A percentile compares a stretch with the other conserved stretches of the same genome.
Evolutionary conservation across 2,113 vertebrate genomes (phyloP).

Genomic region (Eulacestoma nigropectus): DNA sequence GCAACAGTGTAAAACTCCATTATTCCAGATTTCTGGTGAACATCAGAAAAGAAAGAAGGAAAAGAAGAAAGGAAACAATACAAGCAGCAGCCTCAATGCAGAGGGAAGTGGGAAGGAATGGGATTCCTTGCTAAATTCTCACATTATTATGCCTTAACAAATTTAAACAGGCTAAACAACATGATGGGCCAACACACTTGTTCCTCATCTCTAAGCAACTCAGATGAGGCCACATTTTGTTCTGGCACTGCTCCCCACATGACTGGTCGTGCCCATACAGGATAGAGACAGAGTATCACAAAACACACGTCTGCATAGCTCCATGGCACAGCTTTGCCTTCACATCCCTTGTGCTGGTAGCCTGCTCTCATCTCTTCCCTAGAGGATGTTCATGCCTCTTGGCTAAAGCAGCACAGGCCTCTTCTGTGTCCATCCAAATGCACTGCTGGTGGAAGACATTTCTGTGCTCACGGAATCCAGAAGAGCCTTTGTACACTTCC

Average conservation of each 20-base stretch:
- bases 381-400: background rate
- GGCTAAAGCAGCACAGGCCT: background rate
- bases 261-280: fast-evolving
- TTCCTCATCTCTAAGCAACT: background rate
- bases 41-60: background rate
- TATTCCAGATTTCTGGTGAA: background rate
- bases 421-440: background rate
- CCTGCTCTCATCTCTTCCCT: background rate
- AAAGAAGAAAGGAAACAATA: background rate
- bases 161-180: background rate
- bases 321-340: background rate
- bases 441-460: background rate
- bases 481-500: background rate
- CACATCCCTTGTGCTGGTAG: background rate
- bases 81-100: background rate
- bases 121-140: background rate
- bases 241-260: background rate
- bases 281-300: background rate
- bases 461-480: background rate
- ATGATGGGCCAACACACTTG: fast-evolving
- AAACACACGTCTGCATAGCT: background rate
- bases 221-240: background rate
- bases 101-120: background rate
- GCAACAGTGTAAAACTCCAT: background rate
- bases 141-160: background rate